Base-by-base conservation (phyloP, 2,113 vertebrate species). In the Papio anubis region DNA sequence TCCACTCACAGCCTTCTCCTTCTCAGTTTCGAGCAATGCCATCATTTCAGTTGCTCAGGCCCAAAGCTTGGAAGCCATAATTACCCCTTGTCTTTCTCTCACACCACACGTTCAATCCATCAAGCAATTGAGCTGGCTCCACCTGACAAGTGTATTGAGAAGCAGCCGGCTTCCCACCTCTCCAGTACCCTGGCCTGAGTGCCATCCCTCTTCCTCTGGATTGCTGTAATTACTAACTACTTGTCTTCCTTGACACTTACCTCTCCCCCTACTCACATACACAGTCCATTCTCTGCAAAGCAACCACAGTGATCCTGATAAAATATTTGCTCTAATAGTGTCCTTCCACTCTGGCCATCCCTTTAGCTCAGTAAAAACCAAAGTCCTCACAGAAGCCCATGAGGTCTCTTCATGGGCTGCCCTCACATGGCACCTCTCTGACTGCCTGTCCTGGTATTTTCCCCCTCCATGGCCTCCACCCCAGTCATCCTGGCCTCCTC, bases 401-500 rank as follows among this genome's bases (percentile, higher is more conserved):
- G 3, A 16, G 21, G 27, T 66, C 82, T 84, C 18, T 32, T 27
- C 13, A 3, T 8, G 16, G 21, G 43, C 32, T 32, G 55, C 43
- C 52, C 38, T 32, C 25, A 27, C 64, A 66, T 8, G 0, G 17
- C 25, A 64, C 2, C 4, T 55, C 43, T 81, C 82, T 21, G 20
- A 30, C 3, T 5, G 0, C 6, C 21, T 70, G 45, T 27, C 16
- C 14, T 20, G 1, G 1, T 5, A 11, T 32, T n/a, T 32, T 61
- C 10, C 45, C 72, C 72, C 27, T n/a, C 17, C 27, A 12, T 13
- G 73, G n/a, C 40, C 23, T 55, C 66, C 55, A 87, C n/a, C 20
- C 8, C 25, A 88, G 13, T 3, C n/a, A 61, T 10, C 3, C n/a
- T 43, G 27, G 10, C 30, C 40, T 68, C 73, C 30, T 90, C 38